Conservation (phyloP, 2,888 invertebrate genomes). For the Trachelus stipa region DNA sequence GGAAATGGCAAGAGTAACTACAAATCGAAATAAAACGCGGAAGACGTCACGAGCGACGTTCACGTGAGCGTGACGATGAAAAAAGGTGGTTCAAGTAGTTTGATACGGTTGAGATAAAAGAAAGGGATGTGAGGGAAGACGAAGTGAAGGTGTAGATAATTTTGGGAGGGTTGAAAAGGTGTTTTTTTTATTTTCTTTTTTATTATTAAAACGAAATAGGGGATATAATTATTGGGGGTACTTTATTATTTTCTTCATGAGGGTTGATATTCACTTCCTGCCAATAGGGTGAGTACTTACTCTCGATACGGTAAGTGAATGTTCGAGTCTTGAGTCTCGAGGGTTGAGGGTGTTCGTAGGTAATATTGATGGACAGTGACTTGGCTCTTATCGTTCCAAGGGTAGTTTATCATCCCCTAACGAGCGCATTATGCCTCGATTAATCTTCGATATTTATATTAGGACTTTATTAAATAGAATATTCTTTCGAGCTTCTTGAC, state of each 20-base stretch:
- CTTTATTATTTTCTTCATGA: background rate
- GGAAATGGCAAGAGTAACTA: slow-evolving; percentile 41
- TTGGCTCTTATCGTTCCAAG: slow-evolving; percentile 51
- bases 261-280: background rate
- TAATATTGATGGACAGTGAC: slow-evolving; percentile 65
- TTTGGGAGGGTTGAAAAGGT: background rate
- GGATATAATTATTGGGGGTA: background rate
- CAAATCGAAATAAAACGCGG: slow-evolving; percentile 16
- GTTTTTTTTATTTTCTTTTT: background rate
- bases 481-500: slow-evolving; percentile 1
- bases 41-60: background rate
- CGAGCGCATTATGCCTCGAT: slow-evolving; percentile 62
- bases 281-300: slow-evolving; percentile 5
- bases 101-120: background rate
- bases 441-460: slow-evolving; percentile 65
- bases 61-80: background rate
- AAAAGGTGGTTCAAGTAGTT: background rate
- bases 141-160: background rate
- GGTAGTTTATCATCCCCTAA: slow-evolving; percentile 61
- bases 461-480: slow-evolving; percentile 46
- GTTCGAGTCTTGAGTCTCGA: slow-evolving; percentile 32
- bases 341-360: slow-evolving; percentile 31
- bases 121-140: background rate
- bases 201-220: background rate
- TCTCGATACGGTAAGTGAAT: slow-evolving; percentile 35